Conservation (phyloP, 2,797 vertebrate genomes). For the Poeciliopsis turneri region DNA sequence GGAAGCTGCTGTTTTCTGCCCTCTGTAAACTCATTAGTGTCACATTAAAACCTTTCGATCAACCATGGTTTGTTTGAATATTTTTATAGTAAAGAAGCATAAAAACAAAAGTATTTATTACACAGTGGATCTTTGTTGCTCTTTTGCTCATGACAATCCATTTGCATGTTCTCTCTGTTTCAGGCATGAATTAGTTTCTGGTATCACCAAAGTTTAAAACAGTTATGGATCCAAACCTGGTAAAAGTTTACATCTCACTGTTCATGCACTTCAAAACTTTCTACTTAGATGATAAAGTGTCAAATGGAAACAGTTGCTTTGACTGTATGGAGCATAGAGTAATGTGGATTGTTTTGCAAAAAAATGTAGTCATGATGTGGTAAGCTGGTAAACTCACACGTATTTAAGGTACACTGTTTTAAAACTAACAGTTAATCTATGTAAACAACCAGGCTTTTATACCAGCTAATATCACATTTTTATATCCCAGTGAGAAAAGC, state of each 20-base stretch:
- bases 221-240: neutral
- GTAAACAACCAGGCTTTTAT: neutral
- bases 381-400: neutral
- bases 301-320: neutral
- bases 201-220: neutral
- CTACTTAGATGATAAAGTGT: neutral
- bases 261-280: neutral
- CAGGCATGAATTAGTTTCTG: neutral
- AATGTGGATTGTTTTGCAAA: neutral
- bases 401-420: neutral
- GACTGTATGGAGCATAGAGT: neutral
- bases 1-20: constrained; percentile 10
- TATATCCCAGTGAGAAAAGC: neutral
- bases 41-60: constrained; percentile 2
- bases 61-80: constrained; percentile 3
- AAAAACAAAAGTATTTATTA: constrained; percentile 11
- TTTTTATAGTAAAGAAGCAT: neutral
- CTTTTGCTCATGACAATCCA: constrained; percentile 16
- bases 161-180: constrained; percentile 5
- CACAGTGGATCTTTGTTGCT: neutral
- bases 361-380: neutral
- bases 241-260: neutral
- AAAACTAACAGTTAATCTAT: neutral
- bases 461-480: neutral
- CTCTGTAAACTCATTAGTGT: constrained; percentile 13